These are phyloP conservation scores for Gymnocheta viridis DNA, from an alignment of 2,888 invertebrate species.

Conservation along the genomic window DNA sequence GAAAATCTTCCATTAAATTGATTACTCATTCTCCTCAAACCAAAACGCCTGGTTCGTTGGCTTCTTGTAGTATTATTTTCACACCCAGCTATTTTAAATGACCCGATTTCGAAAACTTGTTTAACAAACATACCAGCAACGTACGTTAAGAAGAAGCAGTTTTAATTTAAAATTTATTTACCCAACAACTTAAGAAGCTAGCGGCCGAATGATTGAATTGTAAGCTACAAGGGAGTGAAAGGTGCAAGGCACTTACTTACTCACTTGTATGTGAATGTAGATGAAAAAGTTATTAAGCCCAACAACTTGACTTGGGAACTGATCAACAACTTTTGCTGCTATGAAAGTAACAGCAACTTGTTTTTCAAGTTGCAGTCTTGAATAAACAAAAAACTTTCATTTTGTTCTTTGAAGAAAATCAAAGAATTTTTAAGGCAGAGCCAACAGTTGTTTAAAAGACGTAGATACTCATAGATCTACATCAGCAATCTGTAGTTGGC, in stretches of 20 bases:
- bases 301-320: neutral
- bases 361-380: constrained; percentile 59
- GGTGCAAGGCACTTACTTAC: neutral
- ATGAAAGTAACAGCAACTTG: constrained; percentile 64
- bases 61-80: constrained; percentile 43
- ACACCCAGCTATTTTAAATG: constrained; percentile 54
- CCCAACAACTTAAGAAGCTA: constrained; percentile 40
- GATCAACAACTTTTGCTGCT: constrained; percentile 46
- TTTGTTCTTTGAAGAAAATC: constrained; percentile 68
- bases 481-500: neutral
- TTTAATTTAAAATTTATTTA: constrained; percentile 22
- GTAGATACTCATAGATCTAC: constrained; percentile 44
- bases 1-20: constrained; percentile 13
- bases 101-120: constrained; percentile 65
- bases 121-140: constrained; percentile 25
- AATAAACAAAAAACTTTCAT: constrained; percentile 60
- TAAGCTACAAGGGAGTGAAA: constrained; percentile 26
- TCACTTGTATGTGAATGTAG: neutral
- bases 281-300: constrained; percentile 18
- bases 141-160: neutral
- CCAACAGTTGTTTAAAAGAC: constrained; percentile 52
- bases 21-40: constrained; percentile 28
- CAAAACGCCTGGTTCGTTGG: neutral
- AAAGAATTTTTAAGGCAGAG: constrained; percentile 44
- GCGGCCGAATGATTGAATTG: constrained; percentile 1